phyloP scores from a whole-genome alignment of 2,113 vertebrate genomes.

The Barbus barbus region DNA sequence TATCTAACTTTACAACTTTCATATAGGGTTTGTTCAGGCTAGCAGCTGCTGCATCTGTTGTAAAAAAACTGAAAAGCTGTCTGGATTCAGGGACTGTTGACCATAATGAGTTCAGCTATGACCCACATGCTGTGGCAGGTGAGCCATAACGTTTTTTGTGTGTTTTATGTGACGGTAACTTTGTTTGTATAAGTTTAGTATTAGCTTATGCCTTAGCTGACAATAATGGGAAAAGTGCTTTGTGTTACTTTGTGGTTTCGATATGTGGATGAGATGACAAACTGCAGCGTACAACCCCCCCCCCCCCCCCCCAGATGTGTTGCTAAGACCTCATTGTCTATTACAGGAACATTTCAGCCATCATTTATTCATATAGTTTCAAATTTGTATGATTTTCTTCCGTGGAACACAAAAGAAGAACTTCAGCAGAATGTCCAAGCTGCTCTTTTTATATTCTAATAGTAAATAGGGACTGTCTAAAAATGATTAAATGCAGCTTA shows the following conservation, averaged over 20 bases:
- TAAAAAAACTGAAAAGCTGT: slow-evolving; percentile 86
- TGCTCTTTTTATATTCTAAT: neutral
- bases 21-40: slow-evolving; percentile 91
- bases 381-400: neutral
- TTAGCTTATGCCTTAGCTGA: neutral
- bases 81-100: slow-evolving; percentile 77
- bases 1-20: neutral
- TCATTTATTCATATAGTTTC: neutral
- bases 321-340: neutral
- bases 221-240: neutral
- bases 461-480: neutral
- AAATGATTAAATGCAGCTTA: neutral
- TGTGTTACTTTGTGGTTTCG: neutral
- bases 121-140: slow-evolving; percentile 95
- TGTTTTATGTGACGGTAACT: neutral
- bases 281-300: no score
- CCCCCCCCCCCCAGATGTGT: no score
- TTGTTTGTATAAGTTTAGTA: neutral
- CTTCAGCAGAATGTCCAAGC: neutral
- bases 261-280: neutral
- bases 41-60: slow-evolving; percentile 87
- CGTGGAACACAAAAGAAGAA: neutral
- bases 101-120: slow-evolving; percentile 85
- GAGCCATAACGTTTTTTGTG: neutral
- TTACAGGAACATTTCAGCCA: neutral